phyloP scores from a whole-genome alignment of 2,113 vertebrate genomes.

The Mormoops blainvillei region DNA sequence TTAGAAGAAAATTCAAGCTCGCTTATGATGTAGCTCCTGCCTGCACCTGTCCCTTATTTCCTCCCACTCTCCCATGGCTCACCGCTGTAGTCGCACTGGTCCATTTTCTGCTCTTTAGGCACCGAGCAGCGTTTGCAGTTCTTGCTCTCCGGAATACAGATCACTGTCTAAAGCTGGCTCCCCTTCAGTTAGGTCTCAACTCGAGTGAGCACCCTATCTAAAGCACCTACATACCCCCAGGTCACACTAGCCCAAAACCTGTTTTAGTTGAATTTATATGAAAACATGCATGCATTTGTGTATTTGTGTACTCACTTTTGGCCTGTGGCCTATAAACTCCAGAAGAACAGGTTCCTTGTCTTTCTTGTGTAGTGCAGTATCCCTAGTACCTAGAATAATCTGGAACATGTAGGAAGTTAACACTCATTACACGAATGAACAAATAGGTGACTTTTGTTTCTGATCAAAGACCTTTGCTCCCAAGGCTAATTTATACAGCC shows the following conservation, averaged over 20 bases:
- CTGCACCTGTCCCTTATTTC: neutral
- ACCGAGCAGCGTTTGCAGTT: neutral
- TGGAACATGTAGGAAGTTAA: neutral
- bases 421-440: neutral
- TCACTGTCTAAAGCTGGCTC: neutral
- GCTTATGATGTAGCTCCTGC: neutral
- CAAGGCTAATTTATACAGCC: neutral
- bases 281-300: neutral
- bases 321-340: neutral
- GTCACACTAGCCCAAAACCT: neutral
- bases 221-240: neutral
- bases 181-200: neutral
- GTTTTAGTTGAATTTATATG: neutral
- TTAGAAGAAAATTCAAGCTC: neutral
- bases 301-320: neutral
- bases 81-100: neutral
- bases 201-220: neutral
- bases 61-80: neutral
- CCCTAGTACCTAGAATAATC: neutral
- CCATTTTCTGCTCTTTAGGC: neutral
- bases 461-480: neutral
- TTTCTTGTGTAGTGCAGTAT: neutral
- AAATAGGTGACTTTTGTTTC: neutral
- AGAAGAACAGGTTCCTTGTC: neutral
- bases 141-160: neutral